phyloP scores from a whole-genome alignment of 1,140 invertebrate species.

The Rhopalosiphum padi region DNA sequence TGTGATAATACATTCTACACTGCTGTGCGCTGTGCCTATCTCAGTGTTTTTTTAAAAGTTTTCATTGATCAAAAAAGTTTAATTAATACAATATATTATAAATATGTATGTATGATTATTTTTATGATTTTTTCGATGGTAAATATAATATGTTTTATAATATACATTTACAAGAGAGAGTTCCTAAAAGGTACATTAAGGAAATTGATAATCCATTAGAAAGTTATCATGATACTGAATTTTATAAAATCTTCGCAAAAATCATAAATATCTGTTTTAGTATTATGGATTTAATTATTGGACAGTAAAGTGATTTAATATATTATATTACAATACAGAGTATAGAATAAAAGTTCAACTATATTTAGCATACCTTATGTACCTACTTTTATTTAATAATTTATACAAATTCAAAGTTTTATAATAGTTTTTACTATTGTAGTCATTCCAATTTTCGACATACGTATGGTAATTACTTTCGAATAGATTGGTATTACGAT shows the following conservation, averaged over 20 bases:
- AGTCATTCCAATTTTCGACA: background rate
- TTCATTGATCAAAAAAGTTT: background rate
- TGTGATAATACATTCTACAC: background rate
- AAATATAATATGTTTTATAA: background rate
- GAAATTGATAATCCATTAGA: background rate
- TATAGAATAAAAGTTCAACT: too few relatives aligned
- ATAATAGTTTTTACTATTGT: background rate
- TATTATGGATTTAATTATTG: too few relatives aligned
- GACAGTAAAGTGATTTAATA: background rate
- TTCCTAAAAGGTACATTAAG: background rate
- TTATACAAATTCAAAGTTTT: background rate
- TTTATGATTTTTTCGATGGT: background rate
- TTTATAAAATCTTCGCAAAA: background rate
- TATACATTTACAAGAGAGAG: background rate
- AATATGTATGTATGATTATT: background rate
- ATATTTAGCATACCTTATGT: background rate
- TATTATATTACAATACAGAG: background rate
- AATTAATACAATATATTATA: background rate
- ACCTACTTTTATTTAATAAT: background rate
- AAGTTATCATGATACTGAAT: background rate
- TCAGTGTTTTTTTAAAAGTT: background rate
- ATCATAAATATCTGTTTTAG: background rate
- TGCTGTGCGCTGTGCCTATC: background rate
- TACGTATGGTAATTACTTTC: background rate
- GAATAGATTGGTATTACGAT: background rate